These are phyloP conservation scores for Hetaerina titia DNA, from an alignment of 2,888 invertebrate species.

Conservation along the genomic window DNA sequence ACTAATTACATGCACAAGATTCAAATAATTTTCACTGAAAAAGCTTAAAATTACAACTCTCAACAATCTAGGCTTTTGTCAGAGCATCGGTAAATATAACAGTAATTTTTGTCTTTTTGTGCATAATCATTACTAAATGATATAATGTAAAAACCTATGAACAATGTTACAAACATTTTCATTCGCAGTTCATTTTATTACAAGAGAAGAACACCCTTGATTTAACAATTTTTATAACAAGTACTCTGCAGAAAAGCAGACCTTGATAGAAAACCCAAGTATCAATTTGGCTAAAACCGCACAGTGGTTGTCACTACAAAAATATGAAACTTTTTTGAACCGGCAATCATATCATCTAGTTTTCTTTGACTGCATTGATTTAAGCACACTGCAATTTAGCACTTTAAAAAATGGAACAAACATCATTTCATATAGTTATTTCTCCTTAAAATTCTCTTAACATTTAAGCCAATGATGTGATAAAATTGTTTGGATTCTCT, in stretches of 20 bases:
- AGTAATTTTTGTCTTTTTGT: slow-evolving; percentile 67
- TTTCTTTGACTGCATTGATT: background rate
- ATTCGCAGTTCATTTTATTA: slow-evolving; percentile 54
- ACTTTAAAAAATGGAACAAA: slow-evolving; percentile 7
- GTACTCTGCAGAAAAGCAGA: slow-evolving; percentile 65
- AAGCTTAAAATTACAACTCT: slow-evolving; percentile 64
- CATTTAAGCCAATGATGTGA: background rate
- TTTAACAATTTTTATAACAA: slow-evolving; percentile 62
- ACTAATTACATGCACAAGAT: slow-evolving; percentile 60
- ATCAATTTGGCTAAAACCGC: slow-evolving; percentile 58
- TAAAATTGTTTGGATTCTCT: background rate
- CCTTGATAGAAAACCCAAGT: slow-evolving; percentile 47
- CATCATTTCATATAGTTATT: background rate
- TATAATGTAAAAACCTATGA: slow-evolving; percentile 62
- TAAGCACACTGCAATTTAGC: slow-evolving; percentile 19
- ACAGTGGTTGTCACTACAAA: slow-evolving; percentile 52
- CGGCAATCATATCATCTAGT: slow-evolving; percentile 26
- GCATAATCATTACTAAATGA: slow-evolving; percentile 64
- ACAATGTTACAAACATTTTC: slow-evolving; percentile 57
- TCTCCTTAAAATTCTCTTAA: background rate
- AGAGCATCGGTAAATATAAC: slow-evolving; percentile 64
- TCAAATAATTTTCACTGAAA: slow-evolving; percentile 53
- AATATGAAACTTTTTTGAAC: slow-evolving; percentile 58
- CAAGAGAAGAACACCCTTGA: slow-evolving; percentile 54
- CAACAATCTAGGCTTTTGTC: slow-evolving; percentile 51